Base-by-base conservation (phyloP, 1,140 invertebrate genomes). In the Hylaeus volcanicus region DNA sequence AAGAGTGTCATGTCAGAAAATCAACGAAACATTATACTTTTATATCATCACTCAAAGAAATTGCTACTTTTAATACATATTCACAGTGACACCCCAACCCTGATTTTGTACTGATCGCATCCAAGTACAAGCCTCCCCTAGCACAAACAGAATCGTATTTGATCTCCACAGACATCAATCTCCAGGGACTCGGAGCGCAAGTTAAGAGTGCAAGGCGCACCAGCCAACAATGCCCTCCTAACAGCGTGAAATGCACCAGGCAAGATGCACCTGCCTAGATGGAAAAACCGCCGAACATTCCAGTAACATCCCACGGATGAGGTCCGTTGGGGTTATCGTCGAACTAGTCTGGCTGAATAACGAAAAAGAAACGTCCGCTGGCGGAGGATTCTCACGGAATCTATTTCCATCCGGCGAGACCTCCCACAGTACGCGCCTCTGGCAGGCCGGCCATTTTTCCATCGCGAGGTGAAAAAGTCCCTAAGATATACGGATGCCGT, bases 331-430 rank as follows among this genome's bases (percentile, higher is more conserved):
- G 5, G 39, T 39, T 14, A 64, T 39, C 61, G 14, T 66, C 43
- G 41, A 66, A 66, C 15, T 5, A 9, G 14, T 5, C 64, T 48
- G 15, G 6, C 1, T 5, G 41, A 43, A 9, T 37, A 5, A 9
- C 56, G 6, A 56, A 56, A 56, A 5, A 70, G 43, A 48, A 6
- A 5, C n/a, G 26, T 5, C 8, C n/a, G 9, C n/a, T 14, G 0
- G n/a, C 5, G 41, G 43, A 12, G 55, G 12, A 43, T 26, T 37
- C 56, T 45, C 41, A 61, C 56, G 56, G 64, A 48, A 11, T 45
- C 45, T 51, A 51, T 63, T 73, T 73, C 45, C 58, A 43, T 61
- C 11, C 43, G 12, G n/a, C 26, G 8, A 64, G 72, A 74, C 72
- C 72, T 64, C 72, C 72, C 60, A 53, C 60, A 26, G 64, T 6